These are phyloP conservation scores for Ceratosolen fusciceps DNA, from an alignment of 1,140 invertebrate species.

Conservation along the genomic window DNA sequence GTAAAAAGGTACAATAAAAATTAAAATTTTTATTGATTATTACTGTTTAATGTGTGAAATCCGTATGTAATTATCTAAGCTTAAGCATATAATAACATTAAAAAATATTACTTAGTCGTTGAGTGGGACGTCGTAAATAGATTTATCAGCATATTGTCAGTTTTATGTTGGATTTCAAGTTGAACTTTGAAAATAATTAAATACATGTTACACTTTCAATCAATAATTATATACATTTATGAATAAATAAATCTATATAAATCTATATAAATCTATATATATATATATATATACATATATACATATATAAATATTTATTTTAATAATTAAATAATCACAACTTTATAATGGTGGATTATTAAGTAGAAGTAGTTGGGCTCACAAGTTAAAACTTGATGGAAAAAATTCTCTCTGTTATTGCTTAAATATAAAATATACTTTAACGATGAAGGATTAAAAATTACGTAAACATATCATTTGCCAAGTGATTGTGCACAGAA, in stretches of 20 bases:
- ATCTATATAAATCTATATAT: too few relatives aligned
- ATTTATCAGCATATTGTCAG: not conserved
- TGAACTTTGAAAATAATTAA: constrained; percentile 9
- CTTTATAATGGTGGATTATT: not conserved
- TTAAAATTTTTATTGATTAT: not conserved
- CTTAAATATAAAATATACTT: not conserved
- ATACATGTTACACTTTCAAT: not conserved
- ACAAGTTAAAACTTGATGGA: not conserved
- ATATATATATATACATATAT: too few relatives aligned
- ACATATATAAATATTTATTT: not conserved
- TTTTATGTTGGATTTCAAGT: not conserved
- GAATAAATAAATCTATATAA: too few relatives aligned
- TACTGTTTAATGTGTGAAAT: too few relatives aligned
- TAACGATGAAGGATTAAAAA: not conserved
- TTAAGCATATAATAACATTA: too few relatives aligned
- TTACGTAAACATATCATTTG: constrained; percentile 39
- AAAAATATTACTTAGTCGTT: not conserved
- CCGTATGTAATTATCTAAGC: too few relatives aligned
- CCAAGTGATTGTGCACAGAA: constrained; percentile 12
- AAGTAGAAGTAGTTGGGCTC: not conserved
- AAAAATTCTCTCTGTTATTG: not conserved
- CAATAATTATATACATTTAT: too few relatives aligned
- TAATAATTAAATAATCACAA: constrained; percentile 1
- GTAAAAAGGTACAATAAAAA: too few relatives aligned
- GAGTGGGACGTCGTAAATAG: not conserved